Conservation (phyloP, 2,888 invertebrate genomes). For the Dynastes grantii region DNA sequence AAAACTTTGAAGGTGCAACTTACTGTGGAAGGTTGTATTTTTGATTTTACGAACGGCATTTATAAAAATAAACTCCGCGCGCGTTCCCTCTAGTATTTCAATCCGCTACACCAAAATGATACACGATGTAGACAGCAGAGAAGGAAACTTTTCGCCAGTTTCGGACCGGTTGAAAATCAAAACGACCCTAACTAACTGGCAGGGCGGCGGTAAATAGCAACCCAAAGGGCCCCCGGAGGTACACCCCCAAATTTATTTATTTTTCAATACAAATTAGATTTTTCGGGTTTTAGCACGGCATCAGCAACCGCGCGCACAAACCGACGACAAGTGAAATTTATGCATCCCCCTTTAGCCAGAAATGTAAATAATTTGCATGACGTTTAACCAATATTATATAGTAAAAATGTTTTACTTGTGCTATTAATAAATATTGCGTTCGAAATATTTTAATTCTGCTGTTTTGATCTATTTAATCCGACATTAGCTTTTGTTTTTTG, state of each 20-base stretch:
- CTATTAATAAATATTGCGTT: too few relatives aligned
- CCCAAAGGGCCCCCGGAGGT: too few relatives aligned
- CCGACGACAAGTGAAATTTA: constrained; percentile 8
- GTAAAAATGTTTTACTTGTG: too few relatives aligned
- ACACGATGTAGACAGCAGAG: not conserved
- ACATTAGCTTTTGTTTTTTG: too few relatives aligned
- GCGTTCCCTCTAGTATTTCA: not conserved
- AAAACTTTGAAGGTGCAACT: constrained; percentile 22
- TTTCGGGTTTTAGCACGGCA: constrained; percentile 56
- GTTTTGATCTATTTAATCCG: too few relatives aligned
- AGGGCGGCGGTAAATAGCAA: not conserved
- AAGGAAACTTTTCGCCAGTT: not conserved
- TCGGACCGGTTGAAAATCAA: constrained; percentile 7
- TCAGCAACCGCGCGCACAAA: constrained; percentile 25
- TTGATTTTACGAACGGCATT: constrained; percentile 7
- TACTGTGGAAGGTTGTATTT: constrained; percentile 3
- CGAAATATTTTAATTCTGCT: too few relatives aligned
- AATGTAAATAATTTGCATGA: too few relatives aligned
- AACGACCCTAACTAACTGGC: constrained; percentile 11
- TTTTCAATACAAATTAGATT: constrained; percentile 66
- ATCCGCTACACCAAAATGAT: not conserved
- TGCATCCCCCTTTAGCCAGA: not conserved
- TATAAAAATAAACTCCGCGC: constrained; percentile 2
- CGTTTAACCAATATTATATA: too few relatives aligned
- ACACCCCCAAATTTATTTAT: constrained; percentile 66